A percentile compares a stretch with the other conserved stretches of the same genome.
Conservation (phyloP, 2,888 invertebrate genomes). For the Pristionchus mayeri region DNA sequence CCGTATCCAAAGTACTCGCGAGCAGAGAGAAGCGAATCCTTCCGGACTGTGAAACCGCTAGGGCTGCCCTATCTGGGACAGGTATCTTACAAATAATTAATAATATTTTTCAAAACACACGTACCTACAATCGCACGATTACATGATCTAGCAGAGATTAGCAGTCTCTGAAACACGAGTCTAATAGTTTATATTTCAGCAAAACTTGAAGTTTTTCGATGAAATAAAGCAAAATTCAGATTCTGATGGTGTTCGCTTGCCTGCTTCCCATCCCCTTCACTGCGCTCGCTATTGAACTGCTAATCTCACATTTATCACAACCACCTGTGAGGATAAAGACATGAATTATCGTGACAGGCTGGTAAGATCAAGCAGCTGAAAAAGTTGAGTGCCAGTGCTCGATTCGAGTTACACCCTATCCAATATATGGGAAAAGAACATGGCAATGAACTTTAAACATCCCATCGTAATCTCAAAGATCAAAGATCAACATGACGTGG, state of each 20-base stretch:
- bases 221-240: background rate
- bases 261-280: background rate
- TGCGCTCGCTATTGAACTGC: background rate
- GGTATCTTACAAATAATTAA: background rate
- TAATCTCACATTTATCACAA: background rate
- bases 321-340: background rate
- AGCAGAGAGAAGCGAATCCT: background rate
- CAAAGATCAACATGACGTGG: too few relatives aligned
- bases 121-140: background rate
- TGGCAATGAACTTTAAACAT: too few relatives aligned
- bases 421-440: too few relatives aligned
- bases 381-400: too few relatives aligned
- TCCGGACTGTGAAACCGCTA: background rate
- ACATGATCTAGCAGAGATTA: background rate
- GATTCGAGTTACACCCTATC: too few relatives aligned
- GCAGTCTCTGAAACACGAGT: background rate
- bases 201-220: background rate
- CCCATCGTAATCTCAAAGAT: too few relatives aligned
- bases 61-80: background rate
- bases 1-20: conserved; percentile 28
- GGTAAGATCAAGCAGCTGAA: too few relatives aligned
- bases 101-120: background rate
- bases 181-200: too few relatives aligned
- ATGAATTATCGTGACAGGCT: too few relatives aligned
- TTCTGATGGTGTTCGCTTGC: background rate